Evolutionary conservation across 1,140 invertebrate species (phyloP).

Genomic region (Halictus rubicundus): DNA sequence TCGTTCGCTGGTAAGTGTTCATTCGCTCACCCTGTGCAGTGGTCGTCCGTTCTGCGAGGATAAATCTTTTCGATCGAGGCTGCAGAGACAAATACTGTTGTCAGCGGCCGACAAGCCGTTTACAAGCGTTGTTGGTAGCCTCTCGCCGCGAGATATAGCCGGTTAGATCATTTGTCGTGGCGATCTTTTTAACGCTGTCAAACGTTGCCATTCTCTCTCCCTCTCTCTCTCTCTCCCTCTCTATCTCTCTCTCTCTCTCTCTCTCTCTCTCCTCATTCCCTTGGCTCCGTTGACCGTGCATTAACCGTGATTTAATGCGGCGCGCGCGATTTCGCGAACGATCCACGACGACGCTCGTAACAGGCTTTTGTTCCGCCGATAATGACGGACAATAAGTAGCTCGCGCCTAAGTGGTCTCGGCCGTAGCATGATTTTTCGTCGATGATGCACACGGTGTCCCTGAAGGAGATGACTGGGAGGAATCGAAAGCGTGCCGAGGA

Average conservation of each 20-base stretch:
- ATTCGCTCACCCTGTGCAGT: not conserved
- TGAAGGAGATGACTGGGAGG: not conserved
- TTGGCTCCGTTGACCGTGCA: not conserved
- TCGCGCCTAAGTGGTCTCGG: not conserved
- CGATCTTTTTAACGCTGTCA: slow-evolving; percentile 45
- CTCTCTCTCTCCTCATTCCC: not conserved
- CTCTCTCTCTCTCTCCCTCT: too few relatives aligned
- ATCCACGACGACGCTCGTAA: slow-evolving; percentile 4
- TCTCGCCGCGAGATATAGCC: slow-evolving; percentile 21
- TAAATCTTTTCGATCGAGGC: slow-evolving; percentile 33
- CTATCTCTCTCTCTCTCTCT: too few relatives aligned
- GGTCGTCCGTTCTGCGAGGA: not conserved
- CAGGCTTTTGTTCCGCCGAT: slow-evolving; percentile 31
- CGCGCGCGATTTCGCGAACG: slow-evolving; percentile 15
- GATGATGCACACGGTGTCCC: not conserved
- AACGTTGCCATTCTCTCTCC: not conserved
- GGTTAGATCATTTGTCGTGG: slow-evolving; percentile 35
- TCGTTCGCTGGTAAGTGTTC: too few relatives aligned
- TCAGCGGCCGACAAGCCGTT: slow-evolving; percentile 45
- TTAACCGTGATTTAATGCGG: slow-evolving; percentile 29
- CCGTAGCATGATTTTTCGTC: not conserved
- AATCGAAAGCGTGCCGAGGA: too few relatives aligned
- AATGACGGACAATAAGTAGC: slow-evolving; percentile 1
- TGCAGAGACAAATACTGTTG: slow-evolving; percentile 47
- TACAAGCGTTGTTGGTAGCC: slow-evolving; percentile 46